These are phyloP conservation scores for Holotrichia oblita DNA, from an alignment of 1,140 invertebrate species.

Conservation along the genomic window DNA sequence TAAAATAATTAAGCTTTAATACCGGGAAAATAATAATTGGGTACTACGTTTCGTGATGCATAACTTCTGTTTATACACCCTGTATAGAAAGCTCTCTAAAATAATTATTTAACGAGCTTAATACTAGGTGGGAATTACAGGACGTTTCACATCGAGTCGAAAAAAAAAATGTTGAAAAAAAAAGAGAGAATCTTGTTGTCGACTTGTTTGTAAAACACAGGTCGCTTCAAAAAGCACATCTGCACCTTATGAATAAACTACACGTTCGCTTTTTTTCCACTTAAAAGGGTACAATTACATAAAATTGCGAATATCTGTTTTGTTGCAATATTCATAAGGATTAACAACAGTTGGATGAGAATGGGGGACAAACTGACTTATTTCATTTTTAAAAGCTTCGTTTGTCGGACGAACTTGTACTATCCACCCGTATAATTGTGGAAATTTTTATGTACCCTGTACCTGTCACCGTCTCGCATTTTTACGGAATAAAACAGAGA, in stretches of 20 bases:
- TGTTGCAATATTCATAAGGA: slow-evolving; percentile 15
- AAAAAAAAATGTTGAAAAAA: too few species aligned
- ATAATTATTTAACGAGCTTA: too few species aligned
- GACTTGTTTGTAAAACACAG: slow-evolving; percentile 25
- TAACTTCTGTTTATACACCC: too few species aligned
- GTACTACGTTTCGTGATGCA: too few species aligned
- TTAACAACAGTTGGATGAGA: not conserved
- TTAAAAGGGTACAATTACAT: slow-evolving; percentile 30
- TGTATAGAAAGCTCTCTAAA: too few species aligned
- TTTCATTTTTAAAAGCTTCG: slow-evolving; percentile 26
- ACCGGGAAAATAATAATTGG: too few species aligned
- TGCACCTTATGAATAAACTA: slow-evolving; percentile 17
- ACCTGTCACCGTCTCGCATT: not conserved
- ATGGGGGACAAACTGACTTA: slow-evolving; percentile 21
- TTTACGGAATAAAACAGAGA: not conserved
- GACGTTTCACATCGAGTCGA: too few species aligned
- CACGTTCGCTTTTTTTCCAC: slow-evolving; percentile 19
- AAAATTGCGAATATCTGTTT: slow-evolving; percentile 33
- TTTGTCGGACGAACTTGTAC: slow-evolving; percentile 11
- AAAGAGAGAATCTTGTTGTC: too few species aligned
- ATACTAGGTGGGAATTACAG: too few species aligned
- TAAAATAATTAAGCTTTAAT: too few species aligned
- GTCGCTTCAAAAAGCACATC: not conserved
- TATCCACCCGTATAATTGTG: slow-evolving; percentile 14
- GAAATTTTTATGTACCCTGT: not conserved